These are phyloP conservation scores for Machaerirhynchus nigripectus DNA, from an alignment of 2,113 vertebrate species.

Conservation along the genomic window DNA sequence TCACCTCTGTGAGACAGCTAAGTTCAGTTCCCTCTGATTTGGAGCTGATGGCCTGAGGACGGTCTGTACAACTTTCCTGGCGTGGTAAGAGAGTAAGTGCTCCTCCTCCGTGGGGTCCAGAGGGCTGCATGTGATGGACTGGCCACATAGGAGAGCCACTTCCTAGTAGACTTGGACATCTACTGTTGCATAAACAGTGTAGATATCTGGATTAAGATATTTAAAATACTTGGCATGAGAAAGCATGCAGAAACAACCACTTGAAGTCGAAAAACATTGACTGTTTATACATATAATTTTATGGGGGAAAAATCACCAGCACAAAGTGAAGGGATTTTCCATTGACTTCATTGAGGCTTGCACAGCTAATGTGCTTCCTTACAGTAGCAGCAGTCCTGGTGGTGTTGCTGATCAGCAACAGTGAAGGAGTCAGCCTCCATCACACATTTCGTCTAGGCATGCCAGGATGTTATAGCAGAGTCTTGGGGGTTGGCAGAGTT, in stretches of 20 bases:
- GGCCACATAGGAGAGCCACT: not conserved
- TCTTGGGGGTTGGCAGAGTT: not conserved
- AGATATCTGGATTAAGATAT: not conserved
- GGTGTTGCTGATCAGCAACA: not conserved
- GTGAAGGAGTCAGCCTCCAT: not conserved
- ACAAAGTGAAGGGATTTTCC: not conserved
- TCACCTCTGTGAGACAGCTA: not conserved
- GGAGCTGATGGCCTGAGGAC: not conserved
- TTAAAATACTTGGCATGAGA: not conserved
- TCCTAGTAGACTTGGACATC: not conserved
- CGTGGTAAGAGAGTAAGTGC: not conserved
- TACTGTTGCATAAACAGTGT: not conserved
- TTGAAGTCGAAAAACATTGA: not conserved
- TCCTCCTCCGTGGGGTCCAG: rapidly evolving
- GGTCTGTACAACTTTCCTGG: not conserved
- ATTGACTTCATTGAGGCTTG: not conserved
- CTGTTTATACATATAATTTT: not conserved
- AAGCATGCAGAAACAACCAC: not conserved
- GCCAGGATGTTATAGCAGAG: not conserved
- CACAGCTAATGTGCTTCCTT: not conserved
- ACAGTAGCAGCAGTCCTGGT: not conserved
- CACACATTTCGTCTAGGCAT: not conserved
- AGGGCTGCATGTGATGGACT: not conserved
- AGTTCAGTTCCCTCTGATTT: not conserved
- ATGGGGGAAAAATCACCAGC: not conserved